Percentiles rank a stretch among this genome's conserved stretches.
Conservation (phyloP, 1,140 invertebrate genomes). For the Drosophila mayri region DNA sequence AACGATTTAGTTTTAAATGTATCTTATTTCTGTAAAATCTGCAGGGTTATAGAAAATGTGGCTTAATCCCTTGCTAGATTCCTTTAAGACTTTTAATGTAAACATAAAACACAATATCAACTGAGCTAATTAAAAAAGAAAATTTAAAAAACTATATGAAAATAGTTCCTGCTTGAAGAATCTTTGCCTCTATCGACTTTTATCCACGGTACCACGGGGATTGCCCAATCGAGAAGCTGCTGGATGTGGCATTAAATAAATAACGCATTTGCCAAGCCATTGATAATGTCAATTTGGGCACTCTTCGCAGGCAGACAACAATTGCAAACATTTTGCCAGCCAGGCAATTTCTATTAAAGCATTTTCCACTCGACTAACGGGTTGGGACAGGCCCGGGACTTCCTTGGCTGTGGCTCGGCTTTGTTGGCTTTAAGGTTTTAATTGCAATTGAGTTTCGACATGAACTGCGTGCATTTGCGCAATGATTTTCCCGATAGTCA, state of each 20-base stretch:
- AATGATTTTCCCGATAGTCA: constrained; percentile 75
- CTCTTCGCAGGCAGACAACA: constrained; percentile 42
- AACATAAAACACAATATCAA: neutral
- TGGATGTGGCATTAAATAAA: constrained; percentile 58
- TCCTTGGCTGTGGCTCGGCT: constrained; percentile 23
- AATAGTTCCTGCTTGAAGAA: neutral
- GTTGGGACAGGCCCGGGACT: constrained; percentile 33
- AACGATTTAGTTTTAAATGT: neutral
- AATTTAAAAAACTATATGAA: neutral
- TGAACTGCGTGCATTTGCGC: constrained; percentile 79
- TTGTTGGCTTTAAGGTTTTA: constrained; percentile 66
- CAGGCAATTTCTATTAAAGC: constrained; percentile 70
- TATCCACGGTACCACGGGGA: constrained; percentile 18
- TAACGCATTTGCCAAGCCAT: constrained; percentile 55
- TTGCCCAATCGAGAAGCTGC: constrained; percentile 41
- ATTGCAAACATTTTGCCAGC: constrained; percentile 44
- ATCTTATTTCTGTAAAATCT: neutral
- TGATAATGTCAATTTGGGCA: constrained; percentile 63
- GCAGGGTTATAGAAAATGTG: too few relatives aligned
- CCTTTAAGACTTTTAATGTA: neutral
- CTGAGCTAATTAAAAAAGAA: neutral
- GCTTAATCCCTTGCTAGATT: neutral
- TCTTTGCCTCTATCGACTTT: neutral
- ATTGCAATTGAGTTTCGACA: constrained; percentile 79
- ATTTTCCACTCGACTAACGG: constrained; percentile 71